phyloP scores from a whole-genome alignment of 2,888 invertebrate species.

The Epinotia demarniana region DNA sequence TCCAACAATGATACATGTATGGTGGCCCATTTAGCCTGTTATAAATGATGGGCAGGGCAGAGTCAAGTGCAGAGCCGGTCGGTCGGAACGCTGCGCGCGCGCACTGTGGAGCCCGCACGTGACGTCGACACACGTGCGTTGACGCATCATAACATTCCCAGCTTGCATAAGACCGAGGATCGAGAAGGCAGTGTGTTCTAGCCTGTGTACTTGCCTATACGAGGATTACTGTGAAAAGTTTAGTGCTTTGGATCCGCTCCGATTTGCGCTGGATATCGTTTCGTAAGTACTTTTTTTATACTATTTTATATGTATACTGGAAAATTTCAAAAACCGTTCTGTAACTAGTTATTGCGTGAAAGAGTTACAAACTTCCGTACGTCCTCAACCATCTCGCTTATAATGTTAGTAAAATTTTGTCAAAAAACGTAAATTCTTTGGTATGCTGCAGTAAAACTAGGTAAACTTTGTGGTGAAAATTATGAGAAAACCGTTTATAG shows the following conservation, averaged over 20 bases:
- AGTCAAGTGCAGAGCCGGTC: conserved; percentile 81
- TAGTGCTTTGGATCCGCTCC: not conserved
- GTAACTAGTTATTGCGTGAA: not conserved
- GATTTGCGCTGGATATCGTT: not conserved
- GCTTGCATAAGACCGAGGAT: conserved; percentile 18
- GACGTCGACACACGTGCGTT: conserved; percentile 71
- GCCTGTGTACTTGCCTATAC: conserved; percentile 3
- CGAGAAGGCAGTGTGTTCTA: conserved; percentile 22
- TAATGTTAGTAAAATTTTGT: not conserved
- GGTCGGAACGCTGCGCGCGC: conserved; percentile 71
- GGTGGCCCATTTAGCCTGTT: conserved; percentile 71
- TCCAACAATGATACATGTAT: conserved; percentile 25
- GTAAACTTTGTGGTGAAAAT: not conserved
- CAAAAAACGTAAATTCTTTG: not conserved
- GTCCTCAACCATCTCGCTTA: not conserved
- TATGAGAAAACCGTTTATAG: conserved; percentile 11
- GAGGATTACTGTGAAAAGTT: conserved; percentile 12
- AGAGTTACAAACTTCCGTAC: not conserved
- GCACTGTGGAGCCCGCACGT: conserved; percentile 78
- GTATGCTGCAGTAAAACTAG: not conserved
- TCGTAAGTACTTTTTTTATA: not conserved
- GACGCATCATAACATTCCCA: conserved; percentile 63
- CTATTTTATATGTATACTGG: too few relatives aligned
- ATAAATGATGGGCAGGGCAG: conserved; percentile 72
- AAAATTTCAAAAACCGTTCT: not conserved